Evolutionary conservation across 2,113 vertebrate genomes (phyloP).

Genomic region (Cyrtonyx montezumae): DNA sequence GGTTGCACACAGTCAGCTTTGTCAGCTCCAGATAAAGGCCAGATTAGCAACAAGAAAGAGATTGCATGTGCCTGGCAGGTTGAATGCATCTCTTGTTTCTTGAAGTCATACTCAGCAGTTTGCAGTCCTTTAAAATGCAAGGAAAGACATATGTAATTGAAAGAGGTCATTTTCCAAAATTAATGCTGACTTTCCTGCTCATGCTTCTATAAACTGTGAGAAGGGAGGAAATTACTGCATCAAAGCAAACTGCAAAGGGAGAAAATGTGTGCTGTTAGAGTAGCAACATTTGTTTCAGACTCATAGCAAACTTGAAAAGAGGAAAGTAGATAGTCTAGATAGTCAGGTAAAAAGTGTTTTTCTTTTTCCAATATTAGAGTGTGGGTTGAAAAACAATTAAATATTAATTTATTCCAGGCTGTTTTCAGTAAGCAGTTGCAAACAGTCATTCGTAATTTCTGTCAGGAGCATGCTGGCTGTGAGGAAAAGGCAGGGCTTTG

Average conservation of each 20-base stretch:
- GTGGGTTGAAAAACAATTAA: background rate
- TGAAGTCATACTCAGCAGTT: background rate
- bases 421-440: background rate
- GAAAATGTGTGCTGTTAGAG: background rate
- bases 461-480: background rate
- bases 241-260: background rate
- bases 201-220: background rate
- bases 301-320: background rate
- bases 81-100: background rate
- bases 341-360: conserved; percentile 37
- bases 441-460: background rate
- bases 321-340: background rate
- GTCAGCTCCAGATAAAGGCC: background rate
- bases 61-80: accelerated
- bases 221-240: background rate
- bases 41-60: background rate
- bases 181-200: background rate
- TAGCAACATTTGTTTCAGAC: background rate
- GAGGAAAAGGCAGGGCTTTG: background rate
- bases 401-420: background rate
- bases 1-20: background rate
- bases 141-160: background rate
- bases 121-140: background rate
- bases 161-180: background rate
- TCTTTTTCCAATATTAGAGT: background rate